A percentile compares a stretch with the other conserved stretches of the same genome.
Evolutionary conservation across 2,888 invertebrate species (phyloP).

Genomic region (Venusia cambrica): DNA sequence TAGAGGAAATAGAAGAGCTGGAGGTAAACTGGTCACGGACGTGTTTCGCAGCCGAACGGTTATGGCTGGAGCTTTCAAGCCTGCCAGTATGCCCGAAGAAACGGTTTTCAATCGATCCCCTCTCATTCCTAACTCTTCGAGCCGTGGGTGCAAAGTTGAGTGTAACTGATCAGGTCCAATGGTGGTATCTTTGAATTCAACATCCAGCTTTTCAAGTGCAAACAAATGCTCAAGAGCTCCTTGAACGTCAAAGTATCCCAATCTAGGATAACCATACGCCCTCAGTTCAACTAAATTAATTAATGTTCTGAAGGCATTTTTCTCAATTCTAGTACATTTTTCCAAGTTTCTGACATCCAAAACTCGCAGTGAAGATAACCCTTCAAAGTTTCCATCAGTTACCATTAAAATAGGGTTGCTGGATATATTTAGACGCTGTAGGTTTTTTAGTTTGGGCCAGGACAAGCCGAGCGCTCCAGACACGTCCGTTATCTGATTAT

Average conservation of each 20-base stretch:
- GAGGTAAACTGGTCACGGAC: slow-evolving; percentile 88
- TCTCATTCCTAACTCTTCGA: slow-evolving; percentile 86
- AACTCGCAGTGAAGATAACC: slow-evolving; percentile 83
- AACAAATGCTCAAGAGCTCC: slow-evolving; percentile 89
- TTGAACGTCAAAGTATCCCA: slow-evolving; percentile 93
- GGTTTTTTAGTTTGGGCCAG: slow-evolving; percentile 85
- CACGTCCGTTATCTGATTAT: slow-evolving; percentile 84
- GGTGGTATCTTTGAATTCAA: slow-evolving; percentile 92
- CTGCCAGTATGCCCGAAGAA: slow-evolving; percentile 91
- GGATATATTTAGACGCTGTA: slow-evolving; percentile 89
- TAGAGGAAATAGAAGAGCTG: slow-evolving; percentile 91
- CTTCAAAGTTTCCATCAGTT: slow-evolving; percentile 88
- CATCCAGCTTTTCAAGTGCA: slow-evolving; percentile 87
- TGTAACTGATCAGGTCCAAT: slow-evolving; percentile 91
- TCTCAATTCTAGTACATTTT: slow-evolving; percentile 89
- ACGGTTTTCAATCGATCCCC: slow-evolving; percentile 88
- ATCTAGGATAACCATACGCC: slow-evolving; percentile 87
- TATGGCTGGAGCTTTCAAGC: slow-evolving; percentile 87
- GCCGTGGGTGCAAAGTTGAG: slow-evolving; percentile 88
- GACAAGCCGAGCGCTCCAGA: slow-evolving; percentile 82
- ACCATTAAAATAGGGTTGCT: slow-evolving; percentile 90
- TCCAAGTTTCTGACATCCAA: slow-evolving; percentile 85
- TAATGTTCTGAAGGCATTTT: slow-evolving; percentile 87
- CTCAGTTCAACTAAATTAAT: slow-evolving; percentile 85
- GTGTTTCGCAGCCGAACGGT: slow-evolving; percentile 90